Conservation (phyloP, 2,888 invertebrate species). For the Dolichomitus sp. region DNA sequence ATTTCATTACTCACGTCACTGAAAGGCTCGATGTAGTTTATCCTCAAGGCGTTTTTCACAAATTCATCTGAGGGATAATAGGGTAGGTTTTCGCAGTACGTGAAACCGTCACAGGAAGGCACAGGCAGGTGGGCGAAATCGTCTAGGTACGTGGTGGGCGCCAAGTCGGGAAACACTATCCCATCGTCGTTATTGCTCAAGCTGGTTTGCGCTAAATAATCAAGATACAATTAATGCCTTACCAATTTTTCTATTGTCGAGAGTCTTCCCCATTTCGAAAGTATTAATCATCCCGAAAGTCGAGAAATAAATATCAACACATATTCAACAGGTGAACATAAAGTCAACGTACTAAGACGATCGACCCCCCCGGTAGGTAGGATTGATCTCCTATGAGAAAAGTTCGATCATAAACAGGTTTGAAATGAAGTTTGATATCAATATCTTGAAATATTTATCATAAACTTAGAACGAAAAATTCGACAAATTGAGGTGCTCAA, state of each 20-base stretch:
- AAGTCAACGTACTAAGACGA: too few relatives aligned
- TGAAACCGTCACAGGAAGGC: slow-evolving; percentile 72
- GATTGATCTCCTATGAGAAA: too few relatives aligned
- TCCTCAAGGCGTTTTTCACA: slow-evolving; percentile 72
- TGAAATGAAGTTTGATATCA: too few relatives aligned
- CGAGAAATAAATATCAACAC: too few relatives aligned
- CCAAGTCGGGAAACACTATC: slow-evolving; percentile 77
- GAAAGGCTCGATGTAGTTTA: slow-evolving; percentile 58
- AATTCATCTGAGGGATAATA: slow-evolving; percentile 74
- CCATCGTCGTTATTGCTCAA: slow-evolving; percentile 12
- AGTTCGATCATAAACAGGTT: too few relatives aligned
- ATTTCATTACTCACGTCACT: slow-evolving; percentile 71
- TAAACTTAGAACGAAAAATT: too few relatives aligned
- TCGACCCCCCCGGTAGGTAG: too few relatives aligned
- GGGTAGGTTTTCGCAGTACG: slow-evolving; percentile 73
- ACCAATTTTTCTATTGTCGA: neutral
- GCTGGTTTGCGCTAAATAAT: slow-evolving; percentile 1
- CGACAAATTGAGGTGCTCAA: too few relatives aligned
- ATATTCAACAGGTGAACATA: too few relatives aligned
- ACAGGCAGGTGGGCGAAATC: slow-evolving; percentile 6
- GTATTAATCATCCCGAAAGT: neutral
- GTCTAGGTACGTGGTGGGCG: neutral
- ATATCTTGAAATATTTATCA: too few relatives aligned
- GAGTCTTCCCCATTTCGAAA: neutral
- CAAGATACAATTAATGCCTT: neutral